Evolutionary conservation across 2,797 vertebrate species (phyloP).

Genomic region (Channa striata): DNA sequence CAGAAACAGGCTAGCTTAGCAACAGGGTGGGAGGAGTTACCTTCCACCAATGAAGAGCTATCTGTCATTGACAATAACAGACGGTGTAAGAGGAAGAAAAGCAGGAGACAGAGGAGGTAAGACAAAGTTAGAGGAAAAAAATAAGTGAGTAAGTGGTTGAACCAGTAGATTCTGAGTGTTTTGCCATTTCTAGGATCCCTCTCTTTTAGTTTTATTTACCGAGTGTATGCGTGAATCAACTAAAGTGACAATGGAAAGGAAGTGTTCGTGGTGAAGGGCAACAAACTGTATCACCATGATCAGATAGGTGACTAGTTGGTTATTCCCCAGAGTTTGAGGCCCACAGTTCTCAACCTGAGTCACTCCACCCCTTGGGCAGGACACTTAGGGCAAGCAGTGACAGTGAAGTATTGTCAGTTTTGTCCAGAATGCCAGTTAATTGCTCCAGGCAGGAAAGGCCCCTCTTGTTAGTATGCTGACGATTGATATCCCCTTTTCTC

Average conservation of each 20-base stretch:
- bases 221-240: neutral
- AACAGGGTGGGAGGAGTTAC: too few species aligned
- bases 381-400: neutral
- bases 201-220: neutral
- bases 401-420: neutral
- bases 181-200: neutral
- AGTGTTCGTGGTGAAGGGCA: neutral
- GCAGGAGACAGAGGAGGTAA: neutral
- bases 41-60: too few species aligned
- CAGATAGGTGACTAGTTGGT: neutral
- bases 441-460: conserved; percentile 7
- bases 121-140: neutral
- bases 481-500: conserved; percentile 5
- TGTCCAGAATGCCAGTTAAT: conserved; percentile 16
- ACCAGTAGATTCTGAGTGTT: too few species aligned
- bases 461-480: conserved; percentile 14
- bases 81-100: neutral
- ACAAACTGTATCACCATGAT: neutral
- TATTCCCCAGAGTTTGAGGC: neutral
- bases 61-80: too few species aligned
- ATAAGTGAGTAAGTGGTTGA: neutral
- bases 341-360: fast-evolving
- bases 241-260: neutral
- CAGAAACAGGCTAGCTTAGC: too few species aligned
- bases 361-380: neutral